Conservation (phyloP, 2,888 invertebrate genomes). For the Gastrophysa polygoni region DNA sequence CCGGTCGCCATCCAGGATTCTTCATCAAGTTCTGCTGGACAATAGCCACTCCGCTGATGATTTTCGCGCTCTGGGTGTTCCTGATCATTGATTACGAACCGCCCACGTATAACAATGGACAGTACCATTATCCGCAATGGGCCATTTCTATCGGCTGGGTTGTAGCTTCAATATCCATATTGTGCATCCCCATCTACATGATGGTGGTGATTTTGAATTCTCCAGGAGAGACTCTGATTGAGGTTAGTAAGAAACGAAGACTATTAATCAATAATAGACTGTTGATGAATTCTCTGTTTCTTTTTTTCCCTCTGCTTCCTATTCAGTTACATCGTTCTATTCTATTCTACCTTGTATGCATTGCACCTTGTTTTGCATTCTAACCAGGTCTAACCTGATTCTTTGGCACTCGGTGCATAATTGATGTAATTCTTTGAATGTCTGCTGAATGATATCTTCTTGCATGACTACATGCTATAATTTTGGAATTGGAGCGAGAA, state of each 20-base stretch:
- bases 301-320: no score
- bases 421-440: no score
- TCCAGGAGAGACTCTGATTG: slow-evolving; percentile 71
- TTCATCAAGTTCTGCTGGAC: slow-evolving; percentile 90
- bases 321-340: no score
- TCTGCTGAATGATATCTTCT: no score
- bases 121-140: slow-evolving; percentile 82
- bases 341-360: no score
- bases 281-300: no score
- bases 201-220: slow-evolving; percentile 73
- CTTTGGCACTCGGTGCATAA: no score
- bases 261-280: no score
- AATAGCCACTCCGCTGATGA: slow-evolving; percentile 77
- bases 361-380: no score
- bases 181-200: slow-evolving; percentile 86
- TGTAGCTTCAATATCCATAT: slow-evolving; percentile 79
- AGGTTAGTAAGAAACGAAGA: slow-evolving; percentile 62
- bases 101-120: slow-evolving; percentile 82
- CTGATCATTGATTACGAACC: slow-evolving; percentile 87
- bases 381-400: no score
- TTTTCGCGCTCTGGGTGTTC: slow-evolving; percentile 87
- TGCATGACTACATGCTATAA: no score
- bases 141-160: slow-evolving; percentile 87
- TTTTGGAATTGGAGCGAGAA: no score
- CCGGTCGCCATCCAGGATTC: slow-evolving; percentile 76